phyloP scores from a whole-genome alignment of 2,797 vertebrate genomes.

The Sebastes jordani region DNA sequence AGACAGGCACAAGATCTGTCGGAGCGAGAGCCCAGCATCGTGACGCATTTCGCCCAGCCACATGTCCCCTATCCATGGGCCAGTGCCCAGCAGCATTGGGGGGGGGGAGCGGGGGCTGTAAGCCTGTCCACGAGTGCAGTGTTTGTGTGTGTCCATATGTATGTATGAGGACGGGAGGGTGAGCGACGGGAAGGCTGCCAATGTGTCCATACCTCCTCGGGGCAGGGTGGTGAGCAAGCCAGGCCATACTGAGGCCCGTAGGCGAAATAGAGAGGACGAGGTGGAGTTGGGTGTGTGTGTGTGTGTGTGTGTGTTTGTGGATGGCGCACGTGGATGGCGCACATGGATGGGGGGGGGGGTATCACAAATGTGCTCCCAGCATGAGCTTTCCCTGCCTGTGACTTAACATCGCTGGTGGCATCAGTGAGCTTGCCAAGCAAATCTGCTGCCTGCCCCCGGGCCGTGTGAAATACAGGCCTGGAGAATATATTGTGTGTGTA shows the following conservation, averaged over 20 bases:
- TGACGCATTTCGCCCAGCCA: constrained; percentile 73
- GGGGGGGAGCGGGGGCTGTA: constrained; percentile 7
- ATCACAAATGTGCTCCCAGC: constrained; percentile 59
- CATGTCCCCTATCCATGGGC: constrained; percentile 72
- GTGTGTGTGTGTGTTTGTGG: not conserved
- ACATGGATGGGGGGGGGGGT: not conserved
- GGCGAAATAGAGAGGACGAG: constrained; percentile 47
- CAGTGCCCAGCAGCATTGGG: constrained; percentile 60
- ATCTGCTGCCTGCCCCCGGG: constrained; percentile 72
- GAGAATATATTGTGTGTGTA: constrained; percentile 25
- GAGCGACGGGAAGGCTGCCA: constrained; percentile 50
- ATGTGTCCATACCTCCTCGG: constrained; percentile 55
- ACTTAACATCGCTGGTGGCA: constrained; percentile 66
- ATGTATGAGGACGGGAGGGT: constrained; percentile 45
- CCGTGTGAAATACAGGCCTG: constrained; percentile 55
- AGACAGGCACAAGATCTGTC: constrained; percentile 67
- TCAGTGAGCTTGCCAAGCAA: constrained; percentile 69
- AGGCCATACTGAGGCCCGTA: constrained; percentile 70
- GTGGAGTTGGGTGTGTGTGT: constrained; percentile 10
- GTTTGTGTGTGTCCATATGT: constrained; percentile 62
- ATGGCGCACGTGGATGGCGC: not conserved
- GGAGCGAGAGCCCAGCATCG: constrained; percentile 59
- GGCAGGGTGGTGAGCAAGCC: constrained; percentile 57
- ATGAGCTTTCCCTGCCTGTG: constrained; percentile 60
- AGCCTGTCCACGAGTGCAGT: constrained; percentile 29